Percentiles rank a stretch among this genome's conserved stretches.
These are phyloP conservation scores for Diplodus sargus DNA, from an alignment of 2,797 vertebrate species.

Conservation along the genomic window DNA sequence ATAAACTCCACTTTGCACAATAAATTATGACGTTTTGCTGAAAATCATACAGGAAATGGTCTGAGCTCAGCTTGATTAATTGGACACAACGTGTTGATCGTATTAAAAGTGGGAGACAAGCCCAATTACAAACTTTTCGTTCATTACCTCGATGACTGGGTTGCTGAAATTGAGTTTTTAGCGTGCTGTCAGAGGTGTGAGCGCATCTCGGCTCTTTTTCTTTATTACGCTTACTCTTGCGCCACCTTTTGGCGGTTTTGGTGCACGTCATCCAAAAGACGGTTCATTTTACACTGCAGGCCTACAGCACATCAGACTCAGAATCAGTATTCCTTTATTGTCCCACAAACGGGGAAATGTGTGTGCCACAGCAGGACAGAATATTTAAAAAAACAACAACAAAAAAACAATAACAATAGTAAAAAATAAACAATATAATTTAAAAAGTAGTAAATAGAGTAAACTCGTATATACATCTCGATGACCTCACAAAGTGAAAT, in stretches of 20 bases:
- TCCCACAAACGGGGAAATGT: too few relatives aligned
- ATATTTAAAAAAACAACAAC: too few relatives aligned
- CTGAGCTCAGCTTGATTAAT: neutral
- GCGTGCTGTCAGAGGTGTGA: slow-evolving; percentile 31
- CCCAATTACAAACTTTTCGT: neutral
- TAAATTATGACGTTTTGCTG: neutral
- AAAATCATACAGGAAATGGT: neutral
- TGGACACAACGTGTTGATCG: neutral
- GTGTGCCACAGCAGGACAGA: too few relatives aligned
- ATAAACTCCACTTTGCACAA: neutral
- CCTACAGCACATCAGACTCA: neutral
- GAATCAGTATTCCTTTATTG: too few relatives aligned
- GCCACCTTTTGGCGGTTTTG: slow-evolving; percentile 66
- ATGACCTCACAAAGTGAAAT: neutral
- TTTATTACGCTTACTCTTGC: slow-evolving; percentile 48
- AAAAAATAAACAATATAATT: too few relatives aligned
- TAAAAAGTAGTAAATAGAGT: too few relatives aligned
- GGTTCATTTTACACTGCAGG: neutral
- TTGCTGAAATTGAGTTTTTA: neutral
- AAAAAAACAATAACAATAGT: too few relatives aligned
- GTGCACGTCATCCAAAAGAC: neutral
- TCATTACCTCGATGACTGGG: neutral
- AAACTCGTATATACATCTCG: neutral
- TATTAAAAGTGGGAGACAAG: neutral
- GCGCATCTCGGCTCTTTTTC: slow-evolving; percentile 5